A percentile compares a stretch with the other conserved stretches of the same genome.
Evolutionary conservation across 2,113 vertebrate genomes (phyloP).

Genomic region (Motacilla alba): DNA sequence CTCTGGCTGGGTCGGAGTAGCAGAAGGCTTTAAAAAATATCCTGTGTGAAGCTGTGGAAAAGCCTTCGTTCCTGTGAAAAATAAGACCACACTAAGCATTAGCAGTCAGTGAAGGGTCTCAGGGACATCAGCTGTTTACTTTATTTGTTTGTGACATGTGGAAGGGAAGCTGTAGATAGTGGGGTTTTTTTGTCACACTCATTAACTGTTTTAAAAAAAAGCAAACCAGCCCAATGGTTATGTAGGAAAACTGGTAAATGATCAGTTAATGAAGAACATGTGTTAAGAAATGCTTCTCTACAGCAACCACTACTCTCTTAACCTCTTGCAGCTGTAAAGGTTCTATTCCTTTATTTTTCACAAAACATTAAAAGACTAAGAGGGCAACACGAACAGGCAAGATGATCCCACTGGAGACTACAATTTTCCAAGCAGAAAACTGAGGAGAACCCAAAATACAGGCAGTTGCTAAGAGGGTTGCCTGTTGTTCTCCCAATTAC

Average conservation of each 20-base stretch:
- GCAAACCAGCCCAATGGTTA: conserved; percentile 1
- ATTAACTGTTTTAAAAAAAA: conserved; percentile 13
- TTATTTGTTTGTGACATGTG: not conserved
- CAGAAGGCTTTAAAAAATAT: conserved; percentile 2
- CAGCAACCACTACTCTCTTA: conserved; percentile 8
- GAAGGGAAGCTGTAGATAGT: not conserved
- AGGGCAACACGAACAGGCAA: not conserved
- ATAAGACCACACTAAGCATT: not conserved
- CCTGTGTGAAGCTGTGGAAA: not conserved
- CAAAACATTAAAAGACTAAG: conserved; percentile 7
- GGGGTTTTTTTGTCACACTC: not conserved
- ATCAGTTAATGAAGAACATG: conserved; percentile 40
- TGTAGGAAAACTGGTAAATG: conserved; percentile 40
- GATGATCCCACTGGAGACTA: not conserved
- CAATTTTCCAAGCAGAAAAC: conserved; percentile 22
- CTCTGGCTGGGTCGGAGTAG: not conserved
- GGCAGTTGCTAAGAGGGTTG: conserved; percentile 39
- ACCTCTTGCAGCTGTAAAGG: conserved; percentile 50
- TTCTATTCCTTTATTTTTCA: conserved; percentile 50
- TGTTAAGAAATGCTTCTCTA: conserved; percentile 41
- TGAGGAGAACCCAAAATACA: conserved; percentile 24
- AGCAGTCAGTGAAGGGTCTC: not conserved
- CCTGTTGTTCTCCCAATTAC: conserved; percentile 36
- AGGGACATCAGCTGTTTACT: not conserved
- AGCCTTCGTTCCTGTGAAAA: not conserved